Base-by-base conservation (phyloP, 2,888 invertebrate species). In the Fabriciana adippe region DNA sequence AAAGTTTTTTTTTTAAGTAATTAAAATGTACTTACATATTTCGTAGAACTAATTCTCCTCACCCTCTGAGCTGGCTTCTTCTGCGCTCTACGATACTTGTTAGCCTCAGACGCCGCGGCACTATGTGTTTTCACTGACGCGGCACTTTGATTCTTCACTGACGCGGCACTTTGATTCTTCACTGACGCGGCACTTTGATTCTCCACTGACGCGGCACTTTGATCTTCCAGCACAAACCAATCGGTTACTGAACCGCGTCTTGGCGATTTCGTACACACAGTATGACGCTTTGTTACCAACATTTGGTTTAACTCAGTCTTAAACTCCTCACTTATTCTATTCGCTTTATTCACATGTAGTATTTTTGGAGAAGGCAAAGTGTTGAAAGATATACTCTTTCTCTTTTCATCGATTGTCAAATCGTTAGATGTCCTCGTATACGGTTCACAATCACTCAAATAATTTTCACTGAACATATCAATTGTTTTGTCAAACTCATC, bases 191-290 rank as follows among this genome's bases (percentile, higher is more conserved):
- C 70, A 21, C 21, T 53, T 50, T 67, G 64, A 31, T 5, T 54
- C 53, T 70, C 63, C 16, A 71, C 72, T 11, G 35, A 41, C 59
- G 66, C 16, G 18, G n/a, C 15, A 79, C 60, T 66, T 41, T 75
- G 74, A 31, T 92, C 92, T 73, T 92, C 92, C 51, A 92, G 75
- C 72, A 92, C 88, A 68, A 89, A 91, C 88, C 92, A 92, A 77
- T 92, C 92, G 3, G 92, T 92, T 67, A 90, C 92, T 0, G 92
- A 92, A 4, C 90, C 90, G 54, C 92, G 80, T 56, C 92, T 81
- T 6, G 76, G 79, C 41, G 78, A 75, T 64, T 75, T 79, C 50
- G 75, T 72, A 26, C 73, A 66, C 59, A 64, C 77, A 75, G 74
- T 78, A 0, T 64, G 74, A 71, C 81, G 83, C 71, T 84, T 87